phyloP scores from a whole-genome alignment of 2,113 vertebrate species.

The Cyprinodon brontotheroides region DNA sequence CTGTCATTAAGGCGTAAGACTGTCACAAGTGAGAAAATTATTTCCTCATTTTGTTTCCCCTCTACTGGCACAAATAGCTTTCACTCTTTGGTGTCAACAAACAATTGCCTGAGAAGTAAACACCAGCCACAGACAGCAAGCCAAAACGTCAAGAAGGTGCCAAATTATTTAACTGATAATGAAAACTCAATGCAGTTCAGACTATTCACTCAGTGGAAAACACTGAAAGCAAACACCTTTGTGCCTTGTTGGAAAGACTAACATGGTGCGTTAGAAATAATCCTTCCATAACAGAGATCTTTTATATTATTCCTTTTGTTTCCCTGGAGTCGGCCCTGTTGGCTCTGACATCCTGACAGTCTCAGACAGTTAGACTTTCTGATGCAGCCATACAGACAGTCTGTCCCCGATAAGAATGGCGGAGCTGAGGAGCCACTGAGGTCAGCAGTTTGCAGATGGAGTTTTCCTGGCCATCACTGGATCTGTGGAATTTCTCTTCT shows the following conservation, averaged over 20 bases:
- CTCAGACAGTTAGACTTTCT: constrained; percentile 52
- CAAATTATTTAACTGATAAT: constrained; percentile 28
- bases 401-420: constrained; percentile 41
- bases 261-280: neutral
- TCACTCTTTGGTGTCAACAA: constrained; percentile 47
- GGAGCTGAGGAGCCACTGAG: constrained; percentile 52
- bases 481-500: constrained; percentile 78
- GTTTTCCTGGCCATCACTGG: constrained; percentile 56
- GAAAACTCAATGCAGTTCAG: constrained; percentile 15
- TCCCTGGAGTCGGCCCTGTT: constrained; percentile 45
- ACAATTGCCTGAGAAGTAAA: constrained; percentile 45
- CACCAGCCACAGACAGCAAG: constrained; percentile 33
- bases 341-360: constrained; percentile 54
- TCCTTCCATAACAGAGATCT: neutral
- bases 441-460: constrained; percentile 62
- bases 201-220: constrained; percentile 18
- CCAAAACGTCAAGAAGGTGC: constrained; percentile 9
- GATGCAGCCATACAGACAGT: constrained; percentile 45
- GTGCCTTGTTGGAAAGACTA: neutral
- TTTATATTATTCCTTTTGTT: constrained; percentile 1
- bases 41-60: constrained; percentile 30
- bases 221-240: constrained; percentile 1
- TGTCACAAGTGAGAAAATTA: constrained; percentile 29
- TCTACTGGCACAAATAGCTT: constrained; percentile 26
- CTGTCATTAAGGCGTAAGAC: constrained; percentile 20